phyloP scores from a whole-genome alignment of 92 coral and sea anemone species.

The Phenganax stokvisi region DNA sequence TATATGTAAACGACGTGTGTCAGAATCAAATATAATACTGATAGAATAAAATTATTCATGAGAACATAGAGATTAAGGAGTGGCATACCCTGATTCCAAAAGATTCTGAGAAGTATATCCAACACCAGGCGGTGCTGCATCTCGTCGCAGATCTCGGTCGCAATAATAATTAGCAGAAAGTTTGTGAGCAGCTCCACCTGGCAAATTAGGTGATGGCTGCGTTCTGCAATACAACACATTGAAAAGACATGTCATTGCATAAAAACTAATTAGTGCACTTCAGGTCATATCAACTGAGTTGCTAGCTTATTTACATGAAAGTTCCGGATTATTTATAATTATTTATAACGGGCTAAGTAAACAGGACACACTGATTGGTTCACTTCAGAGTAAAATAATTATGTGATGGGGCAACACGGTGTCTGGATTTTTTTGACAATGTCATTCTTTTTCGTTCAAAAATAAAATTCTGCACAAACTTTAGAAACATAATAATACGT shows the following conservation, averaged over 20 bases:
- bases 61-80: too few relatives aligned
- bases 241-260: too few relatives aligned
- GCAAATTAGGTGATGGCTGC: slow-evolving; percentile 72
- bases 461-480: too few relatives aligned
- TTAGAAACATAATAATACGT: background rate
- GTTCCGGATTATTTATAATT: too few relatives aligned
- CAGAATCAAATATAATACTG: background rate
- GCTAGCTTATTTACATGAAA: too few relatives aligned
- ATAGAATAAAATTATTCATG: slow-evolving; percentile 10
- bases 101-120: slow-evolving; percentile 75
- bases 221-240: slow-evolving; percentile 52
- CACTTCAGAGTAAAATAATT: too few relatives aligned
- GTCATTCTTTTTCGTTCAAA: too few relatives aligned
- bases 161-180: slow-evolving; percentile 78
- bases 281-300: background rate
- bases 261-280: background rate
- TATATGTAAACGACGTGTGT: background rate
- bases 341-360: too few relatives aligned
- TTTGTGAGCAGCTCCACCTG: slow-evolving; percentile 93
- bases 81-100: slow-evolving; percentile 50
- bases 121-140: slow-evolving; percentile 70
- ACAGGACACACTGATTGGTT: too few relatives aligned
- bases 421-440: too few relatives aligned
- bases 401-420: too few relatives aligned
- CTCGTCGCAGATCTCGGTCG: slow-evolving; percentile 77